Evolutionary conservation across 2,888 invertebrate genomes (phyloP).

Genomic region (Trichopoda pennipes): DNA sequence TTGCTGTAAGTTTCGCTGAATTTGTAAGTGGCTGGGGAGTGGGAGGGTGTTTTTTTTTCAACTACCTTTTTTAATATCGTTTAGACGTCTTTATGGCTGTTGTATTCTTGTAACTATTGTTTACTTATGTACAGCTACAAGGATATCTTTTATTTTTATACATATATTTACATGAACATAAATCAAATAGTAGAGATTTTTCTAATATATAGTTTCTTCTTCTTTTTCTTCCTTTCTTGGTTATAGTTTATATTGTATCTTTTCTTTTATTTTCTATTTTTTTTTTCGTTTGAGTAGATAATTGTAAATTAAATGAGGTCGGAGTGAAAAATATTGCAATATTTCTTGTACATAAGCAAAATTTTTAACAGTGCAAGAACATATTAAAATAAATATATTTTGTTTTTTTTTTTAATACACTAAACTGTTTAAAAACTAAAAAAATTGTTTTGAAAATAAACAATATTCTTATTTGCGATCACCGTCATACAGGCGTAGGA

Average conservation of each 20-base stretch:
- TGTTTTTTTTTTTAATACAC: conserved; percentile 32
- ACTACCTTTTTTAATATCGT: conserved; percentile 52
- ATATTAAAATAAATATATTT: no score
- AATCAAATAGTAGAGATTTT: conserved; percentile 62
- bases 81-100: conserved; percentile 68
- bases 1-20: conserved; percentile 31
- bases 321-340: conserved; percentile 14
- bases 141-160: conserved; percentile 1
- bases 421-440: neutral
- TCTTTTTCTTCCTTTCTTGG: neutral
- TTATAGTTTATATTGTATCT: conserved; percentile 16
- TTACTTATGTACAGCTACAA: neutral
- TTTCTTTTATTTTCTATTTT: no score
- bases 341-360: conserved; percentile 11
- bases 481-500: no score
- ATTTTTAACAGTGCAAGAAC: neutral
- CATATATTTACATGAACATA: conserved; percentile 36
- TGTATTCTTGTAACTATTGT: conserved; percentile 12
- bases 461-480: no score
- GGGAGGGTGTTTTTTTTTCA: conserved; percentile 29
- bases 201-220: conserved; percentile 12
- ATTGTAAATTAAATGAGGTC: conserved; percentile 34
- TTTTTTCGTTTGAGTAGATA: conserved; percentile 31
- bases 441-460: no score
- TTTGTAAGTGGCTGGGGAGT: conserved; percentile 24